A percentile compares a stretch with the other conserved stretches of the same genome.
Evolutionary conservation across 1,140 invertebrate genomes (phyloP).

Genomic region (Drosophila arawakana): DNA sequence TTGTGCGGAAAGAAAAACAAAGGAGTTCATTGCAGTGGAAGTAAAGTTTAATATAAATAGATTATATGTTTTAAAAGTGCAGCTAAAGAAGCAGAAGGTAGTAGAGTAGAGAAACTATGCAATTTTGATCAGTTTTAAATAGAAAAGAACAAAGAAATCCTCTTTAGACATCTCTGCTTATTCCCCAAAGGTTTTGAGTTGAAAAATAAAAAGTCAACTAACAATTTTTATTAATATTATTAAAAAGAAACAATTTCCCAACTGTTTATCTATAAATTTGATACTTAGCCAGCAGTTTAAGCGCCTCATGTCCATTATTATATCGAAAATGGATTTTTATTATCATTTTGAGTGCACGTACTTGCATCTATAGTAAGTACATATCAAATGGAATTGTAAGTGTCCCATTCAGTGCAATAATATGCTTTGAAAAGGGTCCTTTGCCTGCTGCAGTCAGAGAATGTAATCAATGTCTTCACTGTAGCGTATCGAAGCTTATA

Average conservation of each 20-base stretch:
- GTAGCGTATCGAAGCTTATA: constrained; percentile 19
- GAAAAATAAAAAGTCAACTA: no score
- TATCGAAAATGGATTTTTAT: neutral
- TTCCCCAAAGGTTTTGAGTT: no score
- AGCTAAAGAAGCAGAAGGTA: neutral
- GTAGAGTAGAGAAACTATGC: no score
- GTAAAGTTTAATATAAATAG: neutral
- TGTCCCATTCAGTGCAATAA: constrained; percentile 2
- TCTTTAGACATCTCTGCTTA: no score
- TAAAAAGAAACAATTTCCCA: no score
- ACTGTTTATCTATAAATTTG: no score
- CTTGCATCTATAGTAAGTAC: neutral
- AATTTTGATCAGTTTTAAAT: no score
- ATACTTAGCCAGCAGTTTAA: no score
- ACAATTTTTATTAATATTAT: no score
- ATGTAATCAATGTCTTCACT: constrained; percentile 18
- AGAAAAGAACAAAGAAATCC: no score
- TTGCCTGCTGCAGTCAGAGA: neutral
- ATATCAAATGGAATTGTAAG: constrained; percentile 15
- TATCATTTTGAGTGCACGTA: constrained; percentile 1
- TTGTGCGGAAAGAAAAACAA: neutral
- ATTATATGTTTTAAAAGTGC: neutral
- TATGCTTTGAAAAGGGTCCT: constrained; percentile 3
- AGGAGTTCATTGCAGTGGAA: neutral
- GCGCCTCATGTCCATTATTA: neutral